Percentiles rank a stretch among this genome's conserved stretches.
Evolutionary conservation across 2,888 invertebrate genomes (phyloP).

Genomic region (Hypomecis punctinalis): DNA sequence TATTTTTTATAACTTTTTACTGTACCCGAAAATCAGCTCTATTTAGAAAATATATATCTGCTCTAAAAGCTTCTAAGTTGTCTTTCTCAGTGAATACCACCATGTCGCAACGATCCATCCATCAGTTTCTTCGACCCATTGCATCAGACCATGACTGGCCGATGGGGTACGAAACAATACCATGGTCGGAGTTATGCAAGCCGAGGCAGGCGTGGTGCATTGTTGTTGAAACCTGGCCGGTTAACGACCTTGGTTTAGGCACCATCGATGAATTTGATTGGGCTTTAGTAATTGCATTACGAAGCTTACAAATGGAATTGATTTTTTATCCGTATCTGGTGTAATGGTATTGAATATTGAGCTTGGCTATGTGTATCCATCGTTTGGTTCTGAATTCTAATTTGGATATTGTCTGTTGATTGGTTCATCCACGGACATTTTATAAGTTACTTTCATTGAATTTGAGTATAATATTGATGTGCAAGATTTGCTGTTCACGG

Average conservation of each 20-base stretch:
- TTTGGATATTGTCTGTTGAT: slow-evolving; percentile 1
- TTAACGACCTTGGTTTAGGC: slow-evolving; percentile 21
- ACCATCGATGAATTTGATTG: slow-evolving; percentile 6
- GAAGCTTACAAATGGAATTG: neutral
- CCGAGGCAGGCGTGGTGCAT: slow-evolving; percentile 31
- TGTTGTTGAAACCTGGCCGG: slow-evolving; percentile 33
- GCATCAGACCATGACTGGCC: slow-evolving; percentile 39
- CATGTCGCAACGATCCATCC: slow-evolving; percentile 27
- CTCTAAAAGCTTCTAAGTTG: neutral
- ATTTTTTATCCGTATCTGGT: neutral
- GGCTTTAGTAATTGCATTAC: slow-evolving; percentile 11
- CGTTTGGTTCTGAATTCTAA: neutral
- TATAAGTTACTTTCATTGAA: neutral
- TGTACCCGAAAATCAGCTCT: neutral
- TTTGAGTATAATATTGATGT: too few relatives aligned
- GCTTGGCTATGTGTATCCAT: neutral
- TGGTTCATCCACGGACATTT: neutral
- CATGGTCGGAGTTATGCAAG: slow-evolving; percentile 39
- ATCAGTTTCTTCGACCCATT: slow-evolving; percentile 38
- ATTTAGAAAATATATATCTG: neutral
- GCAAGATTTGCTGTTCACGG: too few relatives aligned
- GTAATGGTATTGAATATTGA: neutral
- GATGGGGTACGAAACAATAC: slow-evolving; percentile 42
- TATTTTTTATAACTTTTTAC: too few relatives aligned
- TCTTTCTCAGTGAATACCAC: slow-evolving; percentile 2